Base-by-base conservation (phyloP, 2,888 invertebrate species). In the Acrobasis suavella region DNA sequence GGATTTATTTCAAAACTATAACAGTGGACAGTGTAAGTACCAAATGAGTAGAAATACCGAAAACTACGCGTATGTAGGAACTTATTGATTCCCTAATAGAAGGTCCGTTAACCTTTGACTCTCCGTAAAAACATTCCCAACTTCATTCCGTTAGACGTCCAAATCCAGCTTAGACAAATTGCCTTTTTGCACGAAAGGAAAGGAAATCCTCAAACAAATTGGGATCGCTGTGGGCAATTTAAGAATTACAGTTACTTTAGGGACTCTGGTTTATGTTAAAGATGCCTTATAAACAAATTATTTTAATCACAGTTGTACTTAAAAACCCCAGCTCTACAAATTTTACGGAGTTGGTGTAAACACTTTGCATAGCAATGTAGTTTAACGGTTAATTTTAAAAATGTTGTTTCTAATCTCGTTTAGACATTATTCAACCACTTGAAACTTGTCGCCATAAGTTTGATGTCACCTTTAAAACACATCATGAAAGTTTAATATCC, bases 101-200 rank as follows among this genome's bases (percentile, higher is more conserved):
- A 32, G 17, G 38, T 38, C 15, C 37, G 10, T 54, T 54, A 37
- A 54, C 54, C 54, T 39, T 55, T 39, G 56, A 56, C 14, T 56
- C 22, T 22, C n/a, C n/a, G 42, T 37, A 42, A 56, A 51, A 56
- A 42, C 17, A 42, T 17, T 39, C 6, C 42, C 17, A 56, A 56
- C 42, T 39, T 42, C 2, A 12, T 39, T 56, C 17, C 56, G 42
- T 42, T 39, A 56, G 15, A 2, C 42, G 17, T 42, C 42, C 17
- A 56, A 56, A 56, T 17, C 55, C 42, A 42, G 39, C 56, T 9
- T 2, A 56, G 42, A 56, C 17, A 56, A 56, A 42, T 42, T 14
- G 42, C 42, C 39, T 56, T 56, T 55, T 56, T 42, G 56, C 42
- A 56, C 16, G 56, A 42, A 56, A 16, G 8, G 39, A 37, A 37